Evolutionary conservation across 2,113 vertebrate species (phyloP), one percentile per base, ranked within the genome.

Genomic region (Sula dactylatra): DNA sequence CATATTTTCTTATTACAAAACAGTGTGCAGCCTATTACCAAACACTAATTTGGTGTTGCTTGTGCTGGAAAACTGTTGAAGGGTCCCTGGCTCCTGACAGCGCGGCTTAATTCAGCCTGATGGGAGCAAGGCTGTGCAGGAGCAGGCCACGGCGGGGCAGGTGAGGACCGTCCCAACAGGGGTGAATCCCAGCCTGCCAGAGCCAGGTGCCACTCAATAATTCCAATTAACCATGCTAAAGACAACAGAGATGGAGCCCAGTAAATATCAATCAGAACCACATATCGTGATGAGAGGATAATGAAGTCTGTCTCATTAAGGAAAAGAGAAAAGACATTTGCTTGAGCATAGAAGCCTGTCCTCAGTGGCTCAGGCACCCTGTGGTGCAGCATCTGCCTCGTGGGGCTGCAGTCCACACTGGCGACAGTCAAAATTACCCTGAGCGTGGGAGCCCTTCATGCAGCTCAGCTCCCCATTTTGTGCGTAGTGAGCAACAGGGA

Each of bases 1-100:
- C 85, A 94, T 97, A 97, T 96, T 93, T 98, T 97, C 96, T 96
- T 97, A 95, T 94, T 97, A 97, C 91, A 96, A 96, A 98, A 97
- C 97, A 98, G 97, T 86, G 92, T 96, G 96, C 77, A 64, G 93
- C 93, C 94, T 96, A 93, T 97, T 97, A 97, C 82, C 91, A 93
- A 94, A 93, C 87, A 86, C 73, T 81, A 92, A 94, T 96, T 90
- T 83, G 67, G 90, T 69, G 81, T 69, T 91, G 87, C 93, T 93
- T 90, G 54, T 77, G 91, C 88, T 90, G 82, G 79, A 94, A 89
- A 82, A 78, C 87, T 91, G 71, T 89, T 34, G 72, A 88, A 88
- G 84, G 71, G 72, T 86, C 91, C 69, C n/a, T 91, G 95, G 72
- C 94, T 95, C 72, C 88, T 94, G 89, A 80, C 90, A 78, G 94